These are phyloP conservation scores for Blastomussa wellsi DNA, from an alignment of 92 coral and sea anemone species.

Conservation along the genomic window DNA sequence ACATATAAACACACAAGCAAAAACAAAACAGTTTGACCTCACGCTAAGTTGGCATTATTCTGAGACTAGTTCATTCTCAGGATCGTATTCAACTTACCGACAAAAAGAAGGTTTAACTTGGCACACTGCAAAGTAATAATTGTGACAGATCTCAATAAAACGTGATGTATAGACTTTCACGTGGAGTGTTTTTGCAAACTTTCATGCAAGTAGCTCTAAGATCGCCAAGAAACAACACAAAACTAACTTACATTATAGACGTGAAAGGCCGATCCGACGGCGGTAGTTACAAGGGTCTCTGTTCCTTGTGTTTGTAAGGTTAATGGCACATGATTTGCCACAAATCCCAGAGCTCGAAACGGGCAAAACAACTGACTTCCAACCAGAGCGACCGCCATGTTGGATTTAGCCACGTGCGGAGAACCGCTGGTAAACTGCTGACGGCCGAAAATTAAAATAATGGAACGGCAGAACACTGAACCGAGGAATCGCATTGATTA, in stretches of 20 bases:
- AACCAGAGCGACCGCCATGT: constrained; percentile 71
- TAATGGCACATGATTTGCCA: constrained; percentile 88
- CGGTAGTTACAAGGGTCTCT: constrained; percentile 87
- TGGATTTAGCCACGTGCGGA: constrained; percentile 48
- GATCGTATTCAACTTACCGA: constrained; percentile 71
- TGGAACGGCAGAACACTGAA: too few relatives aligned
- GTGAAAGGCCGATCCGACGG: constrained; percentile 92
- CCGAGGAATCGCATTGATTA: too few relatives aligned
- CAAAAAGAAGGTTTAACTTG: constrained; percentile 89
- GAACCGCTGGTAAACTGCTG: constrained; percentile 15
- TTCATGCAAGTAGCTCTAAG: not conserved
- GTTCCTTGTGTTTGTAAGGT: constrained; percentile 87
- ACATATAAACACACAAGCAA: not conserved
- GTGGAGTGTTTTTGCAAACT: not conserved
- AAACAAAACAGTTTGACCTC: not conserved
- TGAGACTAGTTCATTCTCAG: too few relatives aligned
- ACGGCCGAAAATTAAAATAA: too few relatives aligned
- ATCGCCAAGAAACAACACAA: not conserved
- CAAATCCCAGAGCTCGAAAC: constrained; percentile 92
- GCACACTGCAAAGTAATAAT: constrained; percentile 72
- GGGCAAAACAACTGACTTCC: constrained; percentile 97
- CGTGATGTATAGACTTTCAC: not conserved
- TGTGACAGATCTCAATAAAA: not conserved
- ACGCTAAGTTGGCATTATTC: too few relatives aligned
- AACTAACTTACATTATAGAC: constrained; percentile 82